Evolutionary conservation across 2,797 vertebrate genomes (phyloP).

Genomic region (Cottoperca gobio): DNA sequence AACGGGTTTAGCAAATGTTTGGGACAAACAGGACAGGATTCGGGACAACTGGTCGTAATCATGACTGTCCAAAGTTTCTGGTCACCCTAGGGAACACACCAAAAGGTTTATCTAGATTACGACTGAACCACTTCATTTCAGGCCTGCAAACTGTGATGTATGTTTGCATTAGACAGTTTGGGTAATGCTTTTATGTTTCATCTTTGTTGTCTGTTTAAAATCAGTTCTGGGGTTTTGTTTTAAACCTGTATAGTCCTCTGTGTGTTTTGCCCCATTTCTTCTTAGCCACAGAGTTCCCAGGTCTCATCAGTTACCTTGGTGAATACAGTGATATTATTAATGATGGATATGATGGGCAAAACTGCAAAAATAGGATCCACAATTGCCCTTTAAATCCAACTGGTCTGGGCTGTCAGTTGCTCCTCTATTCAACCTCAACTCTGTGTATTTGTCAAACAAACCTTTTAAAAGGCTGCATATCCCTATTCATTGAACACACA

Average conservation of each 20-base stretch:
- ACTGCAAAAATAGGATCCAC: background rate
- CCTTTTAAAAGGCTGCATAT: constrained; percentile 28
- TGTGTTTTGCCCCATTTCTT: background rate
- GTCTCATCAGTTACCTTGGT: background rate
- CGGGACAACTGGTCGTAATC: too few relatives aligned
- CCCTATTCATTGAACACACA: constrained; percentile 10
- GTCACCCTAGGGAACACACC: background rate
- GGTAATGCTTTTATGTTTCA: background rate
- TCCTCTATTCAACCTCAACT: constrained; percentile 66
- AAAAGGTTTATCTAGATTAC: background rate
- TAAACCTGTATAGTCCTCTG: background rate
- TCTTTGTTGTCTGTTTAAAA: background rate
- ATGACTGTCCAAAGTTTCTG: too few relatives aligned
- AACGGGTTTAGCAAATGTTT: too few relatives aligned
- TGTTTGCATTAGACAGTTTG: background rate
- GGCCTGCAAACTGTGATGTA: background rate
- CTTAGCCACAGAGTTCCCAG: background rate
- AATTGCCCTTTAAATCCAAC: constrained; percentile 1
- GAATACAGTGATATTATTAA: background rate
- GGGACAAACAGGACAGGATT: background rate
- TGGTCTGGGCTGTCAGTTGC: constrained; percentile 45
- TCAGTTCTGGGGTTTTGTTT: background rate
- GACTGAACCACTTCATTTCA: background rate
- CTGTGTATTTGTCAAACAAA: constrained; percentile 27
- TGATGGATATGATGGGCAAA: background rate